A percentile compares a stretch with the other conserved stretches of the same genome.
Evolutionary conservation across 2,888 invertebrate genomes (phyloP).

Genomic region (Meteorus colon): DNA sequence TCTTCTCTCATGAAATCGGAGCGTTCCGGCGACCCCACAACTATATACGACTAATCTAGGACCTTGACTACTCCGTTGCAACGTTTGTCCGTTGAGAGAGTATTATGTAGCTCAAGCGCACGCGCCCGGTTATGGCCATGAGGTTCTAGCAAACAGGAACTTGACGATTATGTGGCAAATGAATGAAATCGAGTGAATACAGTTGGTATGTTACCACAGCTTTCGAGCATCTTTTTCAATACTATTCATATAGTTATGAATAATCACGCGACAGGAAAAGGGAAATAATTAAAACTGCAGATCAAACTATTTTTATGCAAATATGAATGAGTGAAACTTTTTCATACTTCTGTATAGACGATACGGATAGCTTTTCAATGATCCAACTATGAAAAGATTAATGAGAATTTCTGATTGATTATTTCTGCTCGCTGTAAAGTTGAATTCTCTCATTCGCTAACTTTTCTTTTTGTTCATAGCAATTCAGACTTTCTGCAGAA

Average conservation of each 20-base stretch:
- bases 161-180: constrained; percentile 64
- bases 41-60: constrained; percentile 9
- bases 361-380: background rate
- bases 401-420: constrained; percentile 11
- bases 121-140: constrained; percentile 56
- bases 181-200: constrained; percentile 65
- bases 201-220: constrained; percentile 1
- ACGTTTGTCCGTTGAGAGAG: constrained; percentile 14
- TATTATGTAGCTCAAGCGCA: constrained; percentile 25
- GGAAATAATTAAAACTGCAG: background rate
- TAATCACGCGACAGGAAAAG: background rate
- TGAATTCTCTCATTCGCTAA: background rate
- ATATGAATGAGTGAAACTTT: background rate
- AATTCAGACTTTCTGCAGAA: too few relatives aligned
- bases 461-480: too few relatives aligned
- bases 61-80: constrained; percentile 42
- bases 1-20: constrained; percentile 41
- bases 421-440: background rate
- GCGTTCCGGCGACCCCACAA: constrained; percentile 31
- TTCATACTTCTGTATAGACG: too few relatives aligned
- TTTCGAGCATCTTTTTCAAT: constrained; percentile 21
- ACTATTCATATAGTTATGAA: background rate
- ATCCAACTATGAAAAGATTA: background rate
- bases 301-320: background rate
- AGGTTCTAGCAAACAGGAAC: constrained; percentile 64